Evolutionary conservation across 2,797 vertebrate genomes (phyloP).

Genomic region (Pseudomugil tenellus): DNA sequence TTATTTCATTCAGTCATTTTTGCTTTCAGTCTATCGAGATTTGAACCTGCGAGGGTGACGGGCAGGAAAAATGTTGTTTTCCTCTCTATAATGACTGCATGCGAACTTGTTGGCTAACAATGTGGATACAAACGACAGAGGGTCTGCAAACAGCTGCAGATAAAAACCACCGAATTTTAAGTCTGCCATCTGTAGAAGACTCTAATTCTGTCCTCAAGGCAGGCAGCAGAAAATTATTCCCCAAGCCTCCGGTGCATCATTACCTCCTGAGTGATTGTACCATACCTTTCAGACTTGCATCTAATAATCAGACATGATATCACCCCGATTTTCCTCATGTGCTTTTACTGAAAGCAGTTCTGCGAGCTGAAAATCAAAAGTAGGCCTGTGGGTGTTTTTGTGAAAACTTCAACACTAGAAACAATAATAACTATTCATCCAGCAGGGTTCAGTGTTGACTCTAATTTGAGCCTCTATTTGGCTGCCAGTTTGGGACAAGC

Average conservation of each 20-base stretch:
- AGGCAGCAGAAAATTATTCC: background rate
- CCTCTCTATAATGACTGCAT: background rate
- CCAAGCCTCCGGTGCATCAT: background rate
- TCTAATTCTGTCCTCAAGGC: too few relatives aligned
- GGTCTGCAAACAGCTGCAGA: too few relatives aligned
- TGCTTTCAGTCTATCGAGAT: too few relatives aligned
- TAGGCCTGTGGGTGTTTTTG: background rate
- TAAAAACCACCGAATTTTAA: too few relatives aligned
- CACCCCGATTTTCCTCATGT: background rate
- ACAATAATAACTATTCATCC: background rate
- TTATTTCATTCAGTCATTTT: background rate
- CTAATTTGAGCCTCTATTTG: background rate
- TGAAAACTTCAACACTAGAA: background rate
- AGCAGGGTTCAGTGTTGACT: slow-evolving; percentile 16
- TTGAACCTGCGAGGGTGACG: background rate
- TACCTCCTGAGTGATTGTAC: too few relatives aligned
- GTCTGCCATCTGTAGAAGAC: background rate
- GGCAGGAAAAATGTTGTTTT: background rate
- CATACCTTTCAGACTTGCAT: background rate
- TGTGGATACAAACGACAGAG: background rate
- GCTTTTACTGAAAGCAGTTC: background rate
- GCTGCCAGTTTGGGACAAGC: background rate
- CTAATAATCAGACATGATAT: background rate
- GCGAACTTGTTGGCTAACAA: background rate
- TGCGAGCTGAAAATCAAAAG: background rate